Conservation (phyloP, 1,140 invertebrate genomes). For the Triops cancriformis region DNA sequence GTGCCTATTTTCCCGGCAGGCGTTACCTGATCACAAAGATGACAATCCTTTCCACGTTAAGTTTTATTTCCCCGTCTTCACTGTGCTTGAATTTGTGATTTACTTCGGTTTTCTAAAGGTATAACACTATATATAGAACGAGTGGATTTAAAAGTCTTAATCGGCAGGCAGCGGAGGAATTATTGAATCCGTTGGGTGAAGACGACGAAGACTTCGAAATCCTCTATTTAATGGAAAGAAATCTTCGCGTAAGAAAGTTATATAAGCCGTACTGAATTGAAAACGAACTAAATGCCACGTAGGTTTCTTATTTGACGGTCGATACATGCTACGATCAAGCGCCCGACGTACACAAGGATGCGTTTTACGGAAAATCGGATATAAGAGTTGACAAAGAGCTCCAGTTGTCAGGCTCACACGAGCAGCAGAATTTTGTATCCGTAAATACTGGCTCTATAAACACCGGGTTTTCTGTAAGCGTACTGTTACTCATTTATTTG, state of each 20-base stretch:
- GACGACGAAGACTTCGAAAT: conserved; percentile 69
- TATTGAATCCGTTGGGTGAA: conserved; percentile 65
- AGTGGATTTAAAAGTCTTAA: conserved; percentile 21
- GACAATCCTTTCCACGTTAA: conserved; percentile 50
- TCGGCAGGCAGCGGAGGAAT: conserved; percentile 52
- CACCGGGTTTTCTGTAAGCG: no score
- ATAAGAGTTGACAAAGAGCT: background rate
- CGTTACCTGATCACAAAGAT: conserved; percentile 46
- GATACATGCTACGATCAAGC: background rate
- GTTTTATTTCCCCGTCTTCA: conserved; percentile 53
- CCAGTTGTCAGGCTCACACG: no score
- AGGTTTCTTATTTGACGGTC: background rate
- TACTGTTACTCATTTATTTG: no score
- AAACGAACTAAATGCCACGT: background rate
- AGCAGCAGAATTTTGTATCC: no score
- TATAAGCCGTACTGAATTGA: no score
- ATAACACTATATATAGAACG: conserved; percentile 20
- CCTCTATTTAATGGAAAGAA: conserved; percentile 59
- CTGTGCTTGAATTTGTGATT: conserved; percentile 34
- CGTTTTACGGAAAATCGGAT: background rate
- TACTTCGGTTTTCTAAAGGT: conserved; percentile 22
- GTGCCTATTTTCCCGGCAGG: conserved; percentile 57
- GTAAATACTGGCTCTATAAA: no score
- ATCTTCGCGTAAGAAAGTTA: conserved; percentile 47
- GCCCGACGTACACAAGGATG: background rate